Conservation (phyloP, 2,888 invertebrate genomes). For the Laspeyria flexula region DNA sequence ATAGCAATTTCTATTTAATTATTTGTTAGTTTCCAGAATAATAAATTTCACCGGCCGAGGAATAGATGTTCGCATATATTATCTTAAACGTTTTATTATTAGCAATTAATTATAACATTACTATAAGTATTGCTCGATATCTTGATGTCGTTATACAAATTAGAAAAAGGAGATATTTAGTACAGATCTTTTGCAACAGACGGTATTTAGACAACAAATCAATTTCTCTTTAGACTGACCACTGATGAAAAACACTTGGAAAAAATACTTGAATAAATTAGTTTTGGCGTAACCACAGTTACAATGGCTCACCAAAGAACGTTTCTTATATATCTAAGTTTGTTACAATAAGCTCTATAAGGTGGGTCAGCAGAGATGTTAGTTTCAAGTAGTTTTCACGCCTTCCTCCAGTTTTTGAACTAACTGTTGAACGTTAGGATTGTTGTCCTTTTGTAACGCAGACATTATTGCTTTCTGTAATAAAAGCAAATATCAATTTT, state of each 20-base stretch:
- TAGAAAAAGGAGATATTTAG: slow-evolving; percentile 24
- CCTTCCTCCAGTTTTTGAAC: slow-evolving; percentile 59
- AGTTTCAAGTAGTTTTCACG: slow-evolving; percentile 20
- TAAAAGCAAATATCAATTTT: slow-evolving; percentile 22
- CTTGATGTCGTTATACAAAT: slow-evolving; percentile 7
- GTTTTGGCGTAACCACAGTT: slow-evolving; percentile 10
- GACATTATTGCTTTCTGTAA: slow-evolving; percentile 71
- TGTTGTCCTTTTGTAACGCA: slow-evolving; percentile 57
- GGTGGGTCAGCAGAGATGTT: background rate
- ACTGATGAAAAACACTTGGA: slow-evolving; percentile 3
- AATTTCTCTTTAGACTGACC: slow-evolving; percentile 23
- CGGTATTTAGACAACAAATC: slow-evolving; percentile 12
- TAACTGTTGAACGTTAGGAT: slow-evolving; percentile 53
- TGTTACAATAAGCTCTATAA: background rate
- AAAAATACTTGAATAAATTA: slow-evolving; percentile 10
- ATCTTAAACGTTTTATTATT: too few relatives aligned
- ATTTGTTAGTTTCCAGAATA: too few relatives aligned
- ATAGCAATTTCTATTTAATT: too few relatives aligned
- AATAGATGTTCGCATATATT: too few relatives aligned
- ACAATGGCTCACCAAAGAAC: slow-evolving; percentile 3
- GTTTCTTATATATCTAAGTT: background rate
- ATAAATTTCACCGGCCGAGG: too few relatives aligned
- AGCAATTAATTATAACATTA: too few relatives aligned
- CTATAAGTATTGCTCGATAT: slow-evolving; percentile 12
- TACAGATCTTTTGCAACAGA: slow-evolving; percentile 28